Evolutionary conservation across 2,888 invertebrate species (phyloP).

Genomic region (Dicyrtomina minuta): DNA sequence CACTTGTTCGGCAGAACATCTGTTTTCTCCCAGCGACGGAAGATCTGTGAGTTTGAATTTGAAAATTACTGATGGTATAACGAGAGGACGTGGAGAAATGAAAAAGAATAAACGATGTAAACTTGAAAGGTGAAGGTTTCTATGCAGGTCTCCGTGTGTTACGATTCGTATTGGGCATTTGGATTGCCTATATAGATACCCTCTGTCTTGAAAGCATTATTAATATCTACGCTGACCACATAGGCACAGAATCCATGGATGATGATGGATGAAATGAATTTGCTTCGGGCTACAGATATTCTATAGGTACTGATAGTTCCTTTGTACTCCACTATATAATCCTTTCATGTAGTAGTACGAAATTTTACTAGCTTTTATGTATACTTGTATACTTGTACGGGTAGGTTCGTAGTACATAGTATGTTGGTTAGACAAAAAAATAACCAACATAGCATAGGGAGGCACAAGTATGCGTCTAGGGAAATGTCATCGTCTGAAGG

Average conservation of each 20-base stretch:
- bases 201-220: slow-evolving; percentile 17
- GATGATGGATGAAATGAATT: slow-evolving; percentile 22
- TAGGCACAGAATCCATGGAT: slow-evolving; percentile 14
- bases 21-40: slow-evolving; percentile 17
- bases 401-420: no score
- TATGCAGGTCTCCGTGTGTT: no score
- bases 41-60: neutral
- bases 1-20: neutral
- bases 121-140: slow-evolving; percentile 27
- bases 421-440: no score
- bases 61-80: neutral
- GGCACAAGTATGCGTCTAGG: no score
- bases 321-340: slow-evolving; percentile 6
- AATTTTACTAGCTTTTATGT: slow-evolving; percentile 24
- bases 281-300: neutral
- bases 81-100: neutral
- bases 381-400: no score
- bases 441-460: no score
- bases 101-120: neutral
- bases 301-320: slow-evolving; percentile 16
- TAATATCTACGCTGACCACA: slow-evolving; percentile 10
- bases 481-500: no score
- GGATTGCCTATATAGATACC: neutral
- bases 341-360: slow-evolving; percentile 13
- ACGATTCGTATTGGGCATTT: no score